These are phyloP conservation scores for Rhodophaea formosa DNA, from an alignment of 2,888 invertebrate species.

Conservation along the genomic window DNA sequence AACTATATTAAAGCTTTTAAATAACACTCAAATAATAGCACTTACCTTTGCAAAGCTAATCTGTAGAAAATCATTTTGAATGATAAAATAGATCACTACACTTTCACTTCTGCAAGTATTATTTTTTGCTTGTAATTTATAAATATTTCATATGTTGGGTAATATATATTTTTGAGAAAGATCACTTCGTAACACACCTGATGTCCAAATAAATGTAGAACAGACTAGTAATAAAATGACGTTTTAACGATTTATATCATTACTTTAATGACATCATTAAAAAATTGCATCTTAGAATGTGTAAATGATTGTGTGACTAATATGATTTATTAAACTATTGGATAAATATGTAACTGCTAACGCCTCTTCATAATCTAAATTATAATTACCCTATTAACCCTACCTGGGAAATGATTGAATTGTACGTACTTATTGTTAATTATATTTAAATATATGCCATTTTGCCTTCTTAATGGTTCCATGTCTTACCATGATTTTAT, in stretches of 20 bases:
- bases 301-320: not conserved
- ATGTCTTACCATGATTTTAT: too few species aligned
- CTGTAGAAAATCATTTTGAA: conserved; percentile 27
- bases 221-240: not conserved
- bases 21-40: too few species aligned
- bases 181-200: not conserved
- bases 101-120: not conserved
- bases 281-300: not conserved
- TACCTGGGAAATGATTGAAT: too few species aligned
- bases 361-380: too few species aligned
- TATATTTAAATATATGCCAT: too few species aligned
- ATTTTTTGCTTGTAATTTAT: not conserved
- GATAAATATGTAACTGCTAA: not conserved
- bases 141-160: too few species aligned
- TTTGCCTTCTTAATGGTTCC: too few species aligned
- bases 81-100: not conserved
- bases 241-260: not conserved
- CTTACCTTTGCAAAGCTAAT: conserved; percentile 27
- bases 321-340: not conserved
- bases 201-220: not conserved
- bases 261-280: not conserved
- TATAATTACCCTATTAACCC: too few species aligned
- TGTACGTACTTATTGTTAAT: too few species aligned
- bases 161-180: not conserved
- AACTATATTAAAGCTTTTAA: too few species aligned